These are phyloP conservation scores for Hiodon tergisus DNA, from an alignment of 2,113 vertebrate genomes.

Conservation along the genomic window DNA sequence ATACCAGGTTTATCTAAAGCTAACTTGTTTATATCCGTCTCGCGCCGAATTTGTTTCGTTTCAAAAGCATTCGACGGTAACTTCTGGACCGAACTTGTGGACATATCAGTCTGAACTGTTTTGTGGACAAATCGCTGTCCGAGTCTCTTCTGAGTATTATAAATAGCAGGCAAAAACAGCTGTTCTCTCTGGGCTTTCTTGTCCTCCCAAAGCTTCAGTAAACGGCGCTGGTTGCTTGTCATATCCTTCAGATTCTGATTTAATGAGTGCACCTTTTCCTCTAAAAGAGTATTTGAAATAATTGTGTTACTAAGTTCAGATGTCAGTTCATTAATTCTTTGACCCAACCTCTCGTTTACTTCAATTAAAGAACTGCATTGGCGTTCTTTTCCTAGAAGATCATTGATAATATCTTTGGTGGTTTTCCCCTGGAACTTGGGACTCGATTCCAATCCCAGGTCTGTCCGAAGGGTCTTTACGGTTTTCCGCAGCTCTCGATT, in stretches of 20 bases:
- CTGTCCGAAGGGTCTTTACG: slow-evolving; percentile 59
- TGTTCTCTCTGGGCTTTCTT: slow-evolving; percentile 61
- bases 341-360: slow-evolving; percentile 56
- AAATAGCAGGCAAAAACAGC: slow-evolving; percentile 53
- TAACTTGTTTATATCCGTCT: slow-evolving; percentile 43
- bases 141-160: slow-evolving; percentile 33
- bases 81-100: slow-evolving; percentile 53
- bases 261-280: slow-evolving; percentile 60
- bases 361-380: slow-evolving; percentile 58
- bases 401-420: slow-evolving; percentile 65
- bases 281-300: slow-evolving; percentile 61
- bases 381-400: slow-evolving; percentile 60
- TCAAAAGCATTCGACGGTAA: slow-evolving; percentile 56
- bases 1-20: slow-evolving; percentile 51
- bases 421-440: slow-evolving; percentile 64
- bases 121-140: slow-evolving; percentile 50
- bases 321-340: slow-evolving; percentile 59
- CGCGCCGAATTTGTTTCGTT: slow-evolving; percentile 40
- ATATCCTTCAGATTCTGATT: slow-evolving; percentile 69
- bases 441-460: slow-evolving; percentile 64
- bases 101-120: slow-evolving; percentile 64
- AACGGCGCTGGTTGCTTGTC: slow-evolving; percentile 63
- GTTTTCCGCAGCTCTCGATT: slow-evolving; percentile 66
- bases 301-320: slow-evolving; percentile 59
- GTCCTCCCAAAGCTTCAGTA: slow-evolving; percentile 68